Percentiles rank a stretch among this genome's conserved stretches.
Conservation (phyloP, 2,113 vertebrate genomes). For the Aphelocoma coerulescens region DNA sequence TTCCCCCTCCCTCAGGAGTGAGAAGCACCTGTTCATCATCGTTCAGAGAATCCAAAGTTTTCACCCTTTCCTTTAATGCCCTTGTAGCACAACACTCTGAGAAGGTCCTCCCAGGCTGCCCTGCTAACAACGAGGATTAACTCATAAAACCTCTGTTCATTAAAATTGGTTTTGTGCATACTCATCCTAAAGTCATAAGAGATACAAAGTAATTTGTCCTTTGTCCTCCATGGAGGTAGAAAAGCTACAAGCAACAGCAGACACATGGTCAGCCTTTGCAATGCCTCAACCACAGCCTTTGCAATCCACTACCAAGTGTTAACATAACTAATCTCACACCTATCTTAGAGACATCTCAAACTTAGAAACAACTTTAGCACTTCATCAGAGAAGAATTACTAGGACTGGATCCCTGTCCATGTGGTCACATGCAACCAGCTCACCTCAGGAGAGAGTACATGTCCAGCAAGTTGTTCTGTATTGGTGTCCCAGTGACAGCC, state of each 20-base stretch:
- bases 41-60: not conserved
- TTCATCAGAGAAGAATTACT: not conserved
- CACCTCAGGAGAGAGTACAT: constrained; percentile 95
- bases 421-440: not conserved
- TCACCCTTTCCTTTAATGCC: not conserved
- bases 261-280: not conserved
- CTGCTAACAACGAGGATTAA: not conserved
- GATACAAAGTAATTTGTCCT: not conserved
- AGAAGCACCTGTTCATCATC: not conserved
- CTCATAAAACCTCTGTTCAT: not conserved
- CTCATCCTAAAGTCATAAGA: not conserved
- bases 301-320: not conserved
- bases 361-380: not conserved
- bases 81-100: not conserved
- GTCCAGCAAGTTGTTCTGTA: constrained; percentile 97
- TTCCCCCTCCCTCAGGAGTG: not conserved
- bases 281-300: not conserved
- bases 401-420: not conserved
- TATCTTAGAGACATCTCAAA: not conserved
- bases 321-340: not conserved
- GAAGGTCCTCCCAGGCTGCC: not conserved
- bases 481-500: constrained; percentile 93
- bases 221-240: not conserved
- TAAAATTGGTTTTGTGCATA: not conserved
- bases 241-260: not conserved